A percentile compares a stretch with the other conserved stretches of the same genome.
These are phyloP conservation scores for Montipora capricornis DNA, from an alignment of 64 coral and sea anemone genomes.

Conservation along the genomic window DNA sequence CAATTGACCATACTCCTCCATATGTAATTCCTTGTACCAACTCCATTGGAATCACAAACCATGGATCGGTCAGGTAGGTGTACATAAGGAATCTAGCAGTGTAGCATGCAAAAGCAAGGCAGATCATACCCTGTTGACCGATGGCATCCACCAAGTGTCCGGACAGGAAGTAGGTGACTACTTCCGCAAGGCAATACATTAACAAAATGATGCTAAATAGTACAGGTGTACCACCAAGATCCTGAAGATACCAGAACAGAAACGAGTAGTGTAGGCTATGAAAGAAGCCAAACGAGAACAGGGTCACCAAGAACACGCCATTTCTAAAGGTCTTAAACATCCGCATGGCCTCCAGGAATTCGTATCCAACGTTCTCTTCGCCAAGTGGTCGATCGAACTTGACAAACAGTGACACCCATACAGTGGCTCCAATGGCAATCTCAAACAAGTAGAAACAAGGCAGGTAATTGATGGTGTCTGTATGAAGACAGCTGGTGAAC, in stretches of 20 bases:
- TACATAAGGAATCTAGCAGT: slow-evolving; percentile 95
- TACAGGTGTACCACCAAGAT: slow-evolving; percentile 81
- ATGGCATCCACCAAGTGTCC: slow-evolving; percentile 67
- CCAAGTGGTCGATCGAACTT: slow-evolving; percentile 57
- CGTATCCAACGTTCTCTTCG: slow-evolving; percentile 18
- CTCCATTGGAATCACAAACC: slow-evolving; percentile 90
- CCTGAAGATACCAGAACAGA: slow-evolving; percentile 91
- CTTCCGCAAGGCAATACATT: slow-evolving; percentile 77
- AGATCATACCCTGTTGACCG: slow-evolving; percentile 81
- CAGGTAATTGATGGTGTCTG: slow-evolving; percentile 87
- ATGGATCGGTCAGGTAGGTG: slow-evolving; percentile 66
- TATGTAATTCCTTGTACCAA: slow-evolving; percentile 89
- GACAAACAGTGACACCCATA: slow-evolving; percentile 74
- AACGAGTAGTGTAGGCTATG: slow-evolving; percentile 87
- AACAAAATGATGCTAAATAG: slow-evolving; percentile 80
- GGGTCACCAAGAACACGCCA: slow-evolving; percentile 79
- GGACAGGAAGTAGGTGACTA: slow-evolving; percentile 77
- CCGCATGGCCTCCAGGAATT: slow-evolving; percentile 73
- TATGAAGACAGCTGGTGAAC: slow-evolving; percentile 59
- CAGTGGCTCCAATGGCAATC: slow-evolving; percentile 81
- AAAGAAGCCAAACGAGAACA: slow-evolving; percentile 77
- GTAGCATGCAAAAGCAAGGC: slow-evolving; percentile 87
- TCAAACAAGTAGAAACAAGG: slow-evolving; percentile 90
- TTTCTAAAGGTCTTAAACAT: slow-evolving; percentile 79
- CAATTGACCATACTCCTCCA: slow-evolving; percentile 88